phyloP scores from a whole-genome alignment of 2,797 vertebrate genomes.

The Denticeps clupeoides region DNA sequence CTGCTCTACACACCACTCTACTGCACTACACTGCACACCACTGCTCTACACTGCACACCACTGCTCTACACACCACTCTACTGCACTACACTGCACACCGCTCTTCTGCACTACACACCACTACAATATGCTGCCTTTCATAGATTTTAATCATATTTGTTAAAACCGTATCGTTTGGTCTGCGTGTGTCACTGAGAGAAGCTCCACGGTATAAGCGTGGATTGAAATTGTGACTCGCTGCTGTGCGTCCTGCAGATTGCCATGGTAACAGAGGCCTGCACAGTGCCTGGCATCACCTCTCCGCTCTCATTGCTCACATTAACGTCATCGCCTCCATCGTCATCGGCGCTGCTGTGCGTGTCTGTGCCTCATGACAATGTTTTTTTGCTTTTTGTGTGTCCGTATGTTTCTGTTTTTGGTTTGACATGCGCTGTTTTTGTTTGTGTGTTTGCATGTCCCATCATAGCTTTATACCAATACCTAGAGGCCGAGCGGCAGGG shows the following conservation, averaged over 20 bases:
- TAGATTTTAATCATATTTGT: no score
- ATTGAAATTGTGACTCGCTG: constrained; percentile 27
- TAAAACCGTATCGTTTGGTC: no score
- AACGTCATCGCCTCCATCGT: constrained; percentile 5
- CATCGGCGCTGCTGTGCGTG: constrained; percentile 7
- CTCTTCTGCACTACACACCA: no score
- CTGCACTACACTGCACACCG: no score
- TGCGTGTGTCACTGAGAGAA: no score
- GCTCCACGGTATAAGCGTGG: no score
- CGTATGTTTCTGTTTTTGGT: constrained; percentile 50
- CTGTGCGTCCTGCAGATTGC: neutral
- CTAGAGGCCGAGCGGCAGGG: constrained; percentile 86
- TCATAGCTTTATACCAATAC: constrained; percentile 87
- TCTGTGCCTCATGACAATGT: no score
- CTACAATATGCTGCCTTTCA: no score
- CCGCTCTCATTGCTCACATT: neutral
- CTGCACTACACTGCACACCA: no score
- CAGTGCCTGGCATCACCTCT: neutral
- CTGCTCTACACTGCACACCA: no score
- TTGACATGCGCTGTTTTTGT: constrained; percentile 50
- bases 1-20: no score
- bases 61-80: no score
- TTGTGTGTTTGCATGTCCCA: constrained; percentile 59
- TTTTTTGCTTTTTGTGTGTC: constrained; percentile 25
- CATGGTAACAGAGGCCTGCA: neutral